Evolutionary conservation across 1,140 invertebrate species (phyloP), one percentile per base, ranked within the genome.

Genomic region (Anthonomus grandis): DNA sequence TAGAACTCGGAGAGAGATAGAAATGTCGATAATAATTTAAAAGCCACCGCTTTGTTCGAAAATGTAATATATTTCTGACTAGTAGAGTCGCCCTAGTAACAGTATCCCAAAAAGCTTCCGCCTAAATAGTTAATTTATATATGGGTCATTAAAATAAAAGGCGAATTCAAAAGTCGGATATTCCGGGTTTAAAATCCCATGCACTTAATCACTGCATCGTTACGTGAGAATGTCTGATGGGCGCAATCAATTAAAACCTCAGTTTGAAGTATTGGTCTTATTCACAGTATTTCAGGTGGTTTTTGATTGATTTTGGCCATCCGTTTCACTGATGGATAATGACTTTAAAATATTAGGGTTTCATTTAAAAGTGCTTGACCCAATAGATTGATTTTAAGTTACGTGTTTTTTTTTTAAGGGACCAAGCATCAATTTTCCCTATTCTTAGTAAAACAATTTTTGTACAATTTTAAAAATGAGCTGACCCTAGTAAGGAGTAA

Each of bases 161-260:
- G 17, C 12, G 12, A 38, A 38, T 38, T 38, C 4, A n/a, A 38
- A 38, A 38, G 36, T 4, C 17, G 12, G n/a, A 5, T 4, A 13
- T 38, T 12, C 17, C 4, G 3, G 17, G 3, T 38, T 38, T 6
- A 38, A 38, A 38, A 38, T n/a, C 36, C 36, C n/a, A n/a, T 38
- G 36, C 36, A 38, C 36, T 38, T 38, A 38, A 38, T 38, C 36
- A 38, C 36, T 38, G 36, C 36, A 38, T 38, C 36, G 36, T 38
- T n/a, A 12, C n/a, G 36, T 38, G 36, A 17, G 12, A 38, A 38
- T 13, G 36, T 17, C 17, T 38, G 4, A 38, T 38, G n/a, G 36
- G 17, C n/a, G 4, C 36, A 4, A 38, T 38, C 17, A 38, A 38
- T 38, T 38, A 38, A 38, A 38, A 38, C 4, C 36, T 38, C 17